Evolutionary conservation across 2,113 vertebrate species (phyloP).

Genomic region (Prinia subflava): DNA sequence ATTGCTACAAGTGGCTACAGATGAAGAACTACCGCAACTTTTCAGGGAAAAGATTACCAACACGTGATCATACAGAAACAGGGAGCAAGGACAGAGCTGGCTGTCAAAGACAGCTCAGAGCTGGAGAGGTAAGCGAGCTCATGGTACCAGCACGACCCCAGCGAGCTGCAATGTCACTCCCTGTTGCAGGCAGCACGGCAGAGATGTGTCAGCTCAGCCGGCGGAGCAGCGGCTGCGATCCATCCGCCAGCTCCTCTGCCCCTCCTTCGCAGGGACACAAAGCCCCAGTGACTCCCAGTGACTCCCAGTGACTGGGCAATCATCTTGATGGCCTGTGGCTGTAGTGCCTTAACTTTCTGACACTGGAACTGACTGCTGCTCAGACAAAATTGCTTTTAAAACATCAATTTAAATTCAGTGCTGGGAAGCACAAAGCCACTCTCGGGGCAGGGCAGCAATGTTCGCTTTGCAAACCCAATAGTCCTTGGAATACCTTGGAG

Average conservation of each 20-base stretch:
- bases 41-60: background rate
- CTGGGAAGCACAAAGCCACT: background rate
- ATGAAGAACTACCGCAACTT: background rate
- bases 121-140: background rate
- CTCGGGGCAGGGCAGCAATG: background rate
- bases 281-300: background rate
- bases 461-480: background rate
- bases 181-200: background rate
- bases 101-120: background rate
- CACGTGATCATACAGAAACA: background rate
- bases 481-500: background rate
- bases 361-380: background rate
- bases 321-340: background rate
- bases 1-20: background rate
- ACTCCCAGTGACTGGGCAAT: background rate
- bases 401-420: background rate
- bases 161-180: background rate
- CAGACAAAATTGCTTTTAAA: background rate
- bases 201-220: rapidly evolving
- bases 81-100: background rate
- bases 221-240: rapidly evolving
- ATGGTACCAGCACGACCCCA: background rate
- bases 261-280: background rate
- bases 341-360: background rate
- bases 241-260: background rate